Conservation (phyloP, 2,797 vertebrate species). For the Sebastes kiyomatsui region DNA sequence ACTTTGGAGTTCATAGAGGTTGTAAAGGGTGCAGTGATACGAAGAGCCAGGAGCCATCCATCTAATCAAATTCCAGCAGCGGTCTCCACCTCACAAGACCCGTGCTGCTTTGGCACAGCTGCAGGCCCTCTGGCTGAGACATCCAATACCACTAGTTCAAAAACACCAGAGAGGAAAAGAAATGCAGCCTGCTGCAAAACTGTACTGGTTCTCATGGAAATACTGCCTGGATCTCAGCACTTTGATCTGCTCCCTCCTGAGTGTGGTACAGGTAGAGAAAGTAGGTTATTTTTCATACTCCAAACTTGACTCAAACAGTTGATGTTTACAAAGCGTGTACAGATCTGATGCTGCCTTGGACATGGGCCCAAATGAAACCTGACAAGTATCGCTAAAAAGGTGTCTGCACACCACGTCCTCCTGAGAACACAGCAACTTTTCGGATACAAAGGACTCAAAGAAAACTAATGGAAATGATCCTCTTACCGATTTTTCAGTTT, state of each 20-base stretch:
- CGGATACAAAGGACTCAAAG: background rate
- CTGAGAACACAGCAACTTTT: background rate
- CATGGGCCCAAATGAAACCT: conserved; percentile 11
- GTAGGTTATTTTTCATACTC: conserved; percentile 29
- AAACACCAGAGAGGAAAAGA: background rate
- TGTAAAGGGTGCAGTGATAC: background rate
- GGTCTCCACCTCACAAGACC: conserved; percentile 20
- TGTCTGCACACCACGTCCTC: background rate
- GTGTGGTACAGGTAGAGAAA: background rate
- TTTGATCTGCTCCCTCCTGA: background rate
- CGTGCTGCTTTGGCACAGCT: conserved; percentile 25
- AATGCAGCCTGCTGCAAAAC: background rate
- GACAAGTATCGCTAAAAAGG: background rate
- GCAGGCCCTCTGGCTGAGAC: conserved; percentile 9
- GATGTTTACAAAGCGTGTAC: conserved; percentile 52
- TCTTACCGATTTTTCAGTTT: background rate
- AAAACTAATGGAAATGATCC: background rate
- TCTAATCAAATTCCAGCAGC: conserved; percentile 25
- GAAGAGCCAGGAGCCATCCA: background rate
- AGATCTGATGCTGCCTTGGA: conserved; percentile 19
- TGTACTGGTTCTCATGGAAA: background rate
- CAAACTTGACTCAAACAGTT: conserved; percentile 64
- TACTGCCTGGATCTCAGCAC: background rate
- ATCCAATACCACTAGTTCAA: background rate
- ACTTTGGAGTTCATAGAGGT: background rate